Conservation (phyloP, 2,888 invertebrate species). For the Caenorhabditis panamensis region DNA sequence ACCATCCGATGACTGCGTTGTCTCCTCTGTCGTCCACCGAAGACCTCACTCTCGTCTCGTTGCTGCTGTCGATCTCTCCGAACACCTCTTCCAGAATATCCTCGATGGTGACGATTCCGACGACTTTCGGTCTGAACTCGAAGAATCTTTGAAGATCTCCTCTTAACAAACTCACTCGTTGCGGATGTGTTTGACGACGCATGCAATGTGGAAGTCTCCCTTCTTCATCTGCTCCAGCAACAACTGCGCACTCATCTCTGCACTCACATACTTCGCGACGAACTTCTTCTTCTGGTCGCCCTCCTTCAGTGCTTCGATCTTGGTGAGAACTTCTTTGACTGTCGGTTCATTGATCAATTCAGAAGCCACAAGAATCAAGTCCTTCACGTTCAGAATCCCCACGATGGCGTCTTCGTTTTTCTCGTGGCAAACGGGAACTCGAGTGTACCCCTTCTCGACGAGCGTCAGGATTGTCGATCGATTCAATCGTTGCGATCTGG, state of each 20-base stretch:
- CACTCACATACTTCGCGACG: slow-evolving; percentile 45
- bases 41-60: slow-evolving; percentile 29
- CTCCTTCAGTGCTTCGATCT: slow-evolving; percentile 2
- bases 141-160: background rate
- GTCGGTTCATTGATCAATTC: slow-evolving; percentile 31
- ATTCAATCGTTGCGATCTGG: slow-evolving; percentile 29
- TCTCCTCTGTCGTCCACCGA: slow-evolving; percentile 39
- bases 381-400: slow-evolving; percentile 53
- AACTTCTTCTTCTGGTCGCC: slow-evolving; percentile 19
- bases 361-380: slow-evolving; percentile 27
- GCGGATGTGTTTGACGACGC: slow-evolving; percentile 40
- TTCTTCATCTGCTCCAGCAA: slow-evolving; percentile 53
- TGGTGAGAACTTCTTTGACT: slow-evolving; percentile 21
- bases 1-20: slow-evolving; percentile 56
- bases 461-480: slow-evolving; percentile 49
- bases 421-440: slow-evolving; percentile 52
- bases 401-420: slow-evolving; percentile 42
- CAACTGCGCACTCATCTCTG: slow-evolving; percentile 48
- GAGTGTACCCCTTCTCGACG: slow-evolving; percentile 59
- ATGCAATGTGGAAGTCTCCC: slow-evolving; percentile 55
- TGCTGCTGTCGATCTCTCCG: slow-evolving; percentile 52
- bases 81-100: slow-evolving; percentile 59
- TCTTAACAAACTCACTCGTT: slow-evolving; percentile 26
- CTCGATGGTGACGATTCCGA: slow-evolving; percentile 61
- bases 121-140: slow-evolving; percentile 29